These are phyloP conservation scores for Anguilla anguilla DNA, from an alignment of 2,797 vertebrate species.

Conservation along the genomic window DNA sequence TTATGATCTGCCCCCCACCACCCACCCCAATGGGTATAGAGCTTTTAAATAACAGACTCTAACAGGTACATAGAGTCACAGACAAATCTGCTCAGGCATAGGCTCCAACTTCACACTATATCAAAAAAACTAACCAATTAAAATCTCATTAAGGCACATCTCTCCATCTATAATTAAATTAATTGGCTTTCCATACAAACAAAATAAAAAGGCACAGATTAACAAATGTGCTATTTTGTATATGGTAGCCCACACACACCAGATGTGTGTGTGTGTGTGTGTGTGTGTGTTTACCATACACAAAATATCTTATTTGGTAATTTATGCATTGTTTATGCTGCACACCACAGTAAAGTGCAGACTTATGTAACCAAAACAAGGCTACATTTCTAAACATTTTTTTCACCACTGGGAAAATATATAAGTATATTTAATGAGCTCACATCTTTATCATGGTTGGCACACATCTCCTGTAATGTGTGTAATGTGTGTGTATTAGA, in stretches of 20 bases:
- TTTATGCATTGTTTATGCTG: neutral
- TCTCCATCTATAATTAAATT: neutral
- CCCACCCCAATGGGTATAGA: neutral
- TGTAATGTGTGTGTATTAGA: neutral
- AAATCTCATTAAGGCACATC: neutral
- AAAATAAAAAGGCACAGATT: neutral
- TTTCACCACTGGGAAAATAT: neutral
- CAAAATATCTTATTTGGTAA: neutral
- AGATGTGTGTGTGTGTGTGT: too few relatives aligned
- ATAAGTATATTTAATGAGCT: neutral
- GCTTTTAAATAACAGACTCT: neutral
- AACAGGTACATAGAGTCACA: neutral
- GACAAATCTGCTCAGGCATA: neutral
- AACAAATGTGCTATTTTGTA: neutral
- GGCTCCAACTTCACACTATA: neutral
- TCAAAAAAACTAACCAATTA: neutral
- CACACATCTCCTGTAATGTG: neutral
- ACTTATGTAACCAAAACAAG: constrained; percentile 10
- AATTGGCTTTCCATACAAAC: neutral
- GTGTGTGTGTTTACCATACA: neutral
- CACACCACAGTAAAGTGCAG: neutral
- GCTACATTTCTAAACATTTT: neutral
- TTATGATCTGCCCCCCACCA: neutral
- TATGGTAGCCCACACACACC: neutral
- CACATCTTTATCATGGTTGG: neutral